Evolutionary conservation across 2,113 vertebrate species (phyloP).

Genomic region (Labeo rohita): DNA sequence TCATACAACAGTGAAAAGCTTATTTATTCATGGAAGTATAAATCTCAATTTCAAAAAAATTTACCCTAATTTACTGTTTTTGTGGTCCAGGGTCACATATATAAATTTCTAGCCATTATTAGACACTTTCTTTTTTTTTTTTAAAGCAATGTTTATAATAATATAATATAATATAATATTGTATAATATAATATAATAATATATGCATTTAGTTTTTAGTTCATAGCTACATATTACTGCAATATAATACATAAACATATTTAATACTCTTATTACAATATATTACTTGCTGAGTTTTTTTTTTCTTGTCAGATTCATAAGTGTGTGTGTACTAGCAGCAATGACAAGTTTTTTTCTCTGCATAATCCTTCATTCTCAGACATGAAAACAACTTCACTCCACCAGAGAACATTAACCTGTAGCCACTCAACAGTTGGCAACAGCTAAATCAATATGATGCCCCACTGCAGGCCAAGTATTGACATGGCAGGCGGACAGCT

Average conservation of each 20-base stretch:
- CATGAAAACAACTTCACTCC: conserved; percentile 46
- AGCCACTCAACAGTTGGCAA: conserved; percentile 64
- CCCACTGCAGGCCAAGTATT: conserved; percentile 62
- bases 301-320: not conserved
- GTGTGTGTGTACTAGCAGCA: not conserved
- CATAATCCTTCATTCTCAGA: conserved; percentile 13
- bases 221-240: not conserved
- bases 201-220: not conserved
- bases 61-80: too few relatives aligned
- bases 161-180: conserved; percentile 1
- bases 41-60: too few relatives aligned
- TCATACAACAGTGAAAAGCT: too few relatives aligned
- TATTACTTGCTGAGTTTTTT: not conserved
- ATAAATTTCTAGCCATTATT: too few relatives aligned
- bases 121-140: too few relatives aligned
- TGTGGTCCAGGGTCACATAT: too few relatives aligned
- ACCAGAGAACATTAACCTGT: conserved; percentile 59
- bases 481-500: conserved; percentile 57
- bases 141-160: too few relatives aligned
- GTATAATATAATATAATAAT: not conserved
- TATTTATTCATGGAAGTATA: too few relatives aligned
- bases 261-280: not conserved
- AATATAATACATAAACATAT: not conserved
- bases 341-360: not conserved
- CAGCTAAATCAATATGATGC: conserved; percentile 60